A percentile compares a stretch with the other conserved stretches of the same genome.
phyloP scores from a whole-genome alignment of 2,113 vertebrate species.

The Junco hyemalis region DNA sequence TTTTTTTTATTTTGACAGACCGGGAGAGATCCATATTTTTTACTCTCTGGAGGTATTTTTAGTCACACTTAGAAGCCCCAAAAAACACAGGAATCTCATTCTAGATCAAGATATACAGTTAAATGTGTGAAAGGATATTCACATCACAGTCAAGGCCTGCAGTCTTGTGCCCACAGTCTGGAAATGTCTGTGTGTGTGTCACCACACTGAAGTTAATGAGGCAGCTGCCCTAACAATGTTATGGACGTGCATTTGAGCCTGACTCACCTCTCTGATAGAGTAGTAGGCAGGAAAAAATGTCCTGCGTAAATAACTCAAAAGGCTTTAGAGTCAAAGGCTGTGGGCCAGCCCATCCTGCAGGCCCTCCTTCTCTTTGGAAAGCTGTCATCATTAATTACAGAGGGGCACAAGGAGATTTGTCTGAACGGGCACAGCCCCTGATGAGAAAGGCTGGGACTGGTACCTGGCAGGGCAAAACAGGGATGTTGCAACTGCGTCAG shows the following conservation, averaged over 20 bases:
- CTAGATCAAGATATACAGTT: background rate
- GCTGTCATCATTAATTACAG: background rate
- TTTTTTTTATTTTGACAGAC: background rate
- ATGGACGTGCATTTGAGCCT: background rate
- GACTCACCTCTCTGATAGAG: background rate
- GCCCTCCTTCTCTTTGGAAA: background rate
- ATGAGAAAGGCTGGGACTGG: background rate
- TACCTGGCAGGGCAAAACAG: background rate
- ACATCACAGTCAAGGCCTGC: background rate
- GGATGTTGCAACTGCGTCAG: background rate
- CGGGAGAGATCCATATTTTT: background rate
- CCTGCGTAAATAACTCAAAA: background rate
- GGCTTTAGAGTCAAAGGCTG: background rate
- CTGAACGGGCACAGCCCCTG: rapidly evolving
- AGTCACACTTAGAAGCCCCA: background rate
- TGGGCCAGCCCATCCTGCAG: background rate
- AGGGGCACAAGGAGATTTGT: background rate
- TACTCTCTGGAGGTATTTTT: background rate
- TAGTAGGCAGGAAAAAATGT: background rate
- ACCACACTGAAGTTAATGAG: background rate
- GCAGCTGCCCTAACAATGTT: background rate
- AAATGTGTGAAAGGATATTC: background rate
- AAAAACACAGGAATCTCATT: background rate
- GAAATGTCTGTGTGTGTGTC: background rate
- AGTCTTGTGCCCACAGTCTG: background rate